These are phyloP conservation scores for Tetragnatha versicolor DNA, from an alignment of 1,140 invertebrate species.

Conservation along the genomic window DNA sequence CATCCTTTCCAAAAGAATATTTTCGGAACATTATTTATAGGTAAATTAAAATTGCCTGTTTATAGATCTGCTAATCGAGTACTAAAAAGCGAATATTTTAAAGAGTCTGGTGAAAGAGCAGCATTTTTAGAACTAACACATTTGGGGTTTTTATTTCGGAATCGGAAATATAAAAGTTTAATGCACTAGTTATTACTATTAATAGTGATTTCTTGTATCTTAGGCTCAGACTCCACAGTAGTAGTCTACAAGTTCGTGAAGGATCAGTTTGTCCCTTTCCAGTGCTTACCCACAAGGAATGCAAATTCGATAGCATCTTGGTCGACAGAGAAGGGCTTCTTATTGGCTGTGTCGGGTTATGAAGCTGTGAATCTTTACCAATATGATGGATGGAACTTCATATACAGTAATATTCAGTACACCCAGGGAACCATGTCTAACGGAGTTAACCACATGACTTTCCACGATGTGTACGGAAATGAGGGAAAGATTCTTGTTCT, in stretches of 20 bases:
- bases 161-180: too few species aligned
- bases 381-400: conserved; percentile 66
- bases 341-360: conserved; percentile 57
- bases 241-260: conserved; percentile 63
- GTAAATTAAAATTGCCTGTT: neutral
- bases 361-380: conserved; percentile 60
- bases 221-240: conserved; percentile 49
- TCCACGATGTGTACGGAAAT: neutral
- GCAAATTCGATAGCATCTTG: conserved; percentile 58
- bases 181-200: too few species aligned
- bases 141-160: too few species aligned
- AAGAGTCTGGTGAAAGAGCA: too few species aligned
- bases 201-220: too few species aligned
- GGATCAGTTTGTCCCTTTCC: conserved; percentile 65
- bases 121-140: too few species aligned
- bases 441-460: conserved; percentile 45
- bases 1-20: too few species aligned
- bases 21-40: too few species aligned
- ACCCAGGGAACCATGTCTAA: conserved; percentile 32
- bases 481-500: conserved; percentile 3
- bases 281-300: conserved; percentile 60
- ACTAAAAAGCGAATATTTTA: too few species aligned
- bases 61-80: neutral
- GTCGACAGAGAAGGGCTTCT: conserved; percentile 56
- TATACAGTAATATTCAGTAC: conserved; percentile 56